Evolutionary conservation across 2,113 vertebrate species (phyloP).

Genomic region (Marcusenius ussheri): DNA sequence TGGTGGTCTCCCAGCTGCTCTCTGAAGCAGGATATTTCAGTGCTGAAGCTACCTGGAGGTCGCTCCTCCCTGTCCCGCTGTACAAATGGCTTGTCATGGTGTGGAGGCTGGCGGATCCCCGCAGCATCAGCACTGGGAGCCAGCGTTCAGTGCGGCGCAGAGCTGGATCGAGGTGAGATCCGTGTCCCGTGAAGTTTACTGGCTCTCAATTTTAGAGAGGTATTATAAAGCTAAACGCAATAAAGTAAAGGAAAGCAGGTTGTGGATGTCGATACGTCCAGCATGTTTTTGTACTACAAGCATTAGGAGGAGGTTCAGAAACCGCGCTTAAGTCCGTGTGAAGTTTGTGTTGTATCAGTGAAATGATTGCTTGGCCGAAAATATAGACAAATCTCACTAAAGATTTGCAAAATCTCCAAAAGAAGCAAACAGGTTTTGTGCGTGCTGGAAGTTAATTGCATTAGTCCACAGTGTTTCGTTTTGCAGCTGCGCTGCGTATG

Average conservation of each 20-base stretch:
- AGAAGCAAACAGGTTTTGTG: neutral
- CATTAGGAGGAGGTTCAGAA: neutral
- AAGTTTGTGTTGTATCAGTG: neutral
- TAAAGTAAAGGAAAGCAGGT: neutral
- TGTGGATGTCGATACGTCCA: neutral
- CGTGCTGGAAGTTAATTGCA: neutral
- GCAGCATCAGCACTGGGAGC: slow-evolving; percentile 55
- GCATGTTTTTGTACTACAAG: neutral
- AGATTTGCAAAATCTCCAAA: neutral
- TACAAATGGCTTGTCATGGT: slow-evolving; percentile 78
- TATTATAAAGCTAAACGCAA: neutral
- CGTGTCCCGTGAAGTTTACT: neutral
- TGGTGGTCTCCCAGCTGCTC: neutral
- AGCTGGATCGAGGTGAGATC: slow-evolving; percentile 88
- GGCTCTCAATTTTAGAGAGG: neutral
- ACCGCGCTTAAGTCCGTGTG: neutral
- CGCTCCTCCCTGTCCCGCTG: slow-evolving; percentile 7
- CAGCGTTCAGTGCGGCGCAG: slow-evolving; percentile 79
- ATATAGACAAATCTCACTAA: neutral
- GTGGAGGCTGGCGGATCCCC: slow-evolving; percentile 61
- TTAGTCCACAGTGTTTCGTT: neutral
- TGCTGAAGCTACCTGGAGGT: neutral
- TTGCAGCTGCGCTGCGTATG: neutral
- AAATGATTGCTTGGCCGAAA: neutral
- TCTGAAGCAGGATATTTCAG: neutral